Base-by-base conservation (phyloP, 2,797 vertebrate genomes). In the Neomorphus geoffroyi region DNA sequence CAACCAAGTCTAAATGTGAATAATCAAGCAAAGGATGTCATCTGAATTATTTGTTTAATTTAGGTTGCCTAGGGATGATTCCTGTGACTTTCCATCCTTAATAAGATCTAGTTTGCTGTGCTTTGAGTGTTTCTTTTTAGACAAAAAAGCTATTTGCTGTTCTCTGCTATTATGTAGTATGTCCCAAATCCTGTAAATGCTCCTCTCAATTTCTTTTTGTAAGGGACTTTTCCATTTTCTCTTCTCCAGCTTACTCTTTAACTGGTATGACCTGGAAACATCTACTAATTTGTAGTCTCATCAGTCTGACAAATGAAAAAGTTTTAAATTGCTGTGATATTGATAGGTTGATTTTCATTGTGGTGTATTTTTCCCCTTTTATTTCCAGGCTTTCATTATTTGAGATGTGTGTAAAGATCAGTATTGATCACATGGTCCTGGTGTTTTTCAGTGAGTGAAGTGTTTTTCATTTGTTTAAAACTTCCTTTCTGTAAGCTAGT, bases 41-140 rank as follows among this genome's bases (percentile, higher is more conserved):
- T 89, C 45, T 45, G 65, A 91, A 94, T 56, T 84, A 50, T 50
- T 91, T 93, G 64, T 90, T 87, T 92, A 90, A 85, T 85, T 91
- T 89, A 66, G 33, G 61, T 95, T 78, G 65, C 83, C 46, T 91
- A 71, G 77, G 54, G 43, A 78, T 92, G 53, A 64, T 83, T 88
- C 62, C 73, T 83, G 35, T 88, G 80, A 46, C 65, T 80, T 90
- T 37, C 37, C 57, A 41, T 64, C 13, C 3, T 74, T 80, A 50
- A 28, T 75, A 54, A 72, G 15, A 32, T 61, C 33, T 53, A 22
- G 33, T 83, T 78, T 50, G 45, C 11, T 43, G 22, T 43, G 13
- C 17, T 86, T 80, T 54, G 19, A 66, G 32, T 56, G 19, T 48
- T 93, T 75, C n/a, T 33, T 88, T 90, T 67, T 30, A 78, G 75